Evolutionary conservation across 2,797 vertebrate genomes (phyloP), one percentile per base, ranked within the genome.

Genomic region (Hirundo rustica): DNA sequence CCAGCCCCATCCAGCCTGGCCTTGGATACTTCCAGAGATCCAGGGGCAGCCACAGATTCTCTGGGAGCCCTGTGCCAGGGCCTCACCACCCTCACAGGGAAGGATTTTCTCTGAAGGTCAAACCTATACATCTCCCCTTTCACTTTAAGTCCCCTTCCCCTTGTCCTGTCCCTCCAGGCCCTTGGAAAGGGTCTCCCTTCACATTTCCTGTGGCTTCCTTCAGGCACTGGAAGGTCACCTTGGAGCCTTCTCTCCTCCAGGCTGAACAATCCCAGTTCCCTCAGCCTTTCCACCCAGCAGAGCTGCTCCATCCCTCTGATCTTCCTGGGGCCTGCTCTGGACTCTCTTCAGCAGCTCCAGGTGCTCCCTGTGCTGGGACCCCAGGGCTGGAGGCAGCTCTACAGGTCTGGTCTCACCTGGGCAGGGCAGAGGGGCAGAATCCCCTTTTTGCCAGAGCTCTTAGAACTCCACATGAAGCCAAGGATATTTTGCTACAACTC

Each of bases 341-440:
- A 3, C 48, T 75, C 8, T 3, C 13, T 68, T 15, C 54, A 81
- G 51, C 13, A 68, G 42, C 53, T 48, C 62, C 70, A 55, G 0
- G 0, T 42, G 30, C 26, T 16, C 3, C 48, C 62, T 48, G 1
- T 27, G 40, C 30, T 40, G 70, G n/a, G 1, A 9, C 5, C 10
- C 47, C 47, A 47, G 34, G 2, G 61, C 61, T 74, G 61, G 47
- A 34, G 40, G 48, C 86, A 74, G 70, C 48, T 81, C 70, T 68
- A 62, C 55, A 68, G 62, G 62, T 45, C 48, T 4, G 5, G 2
- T 68, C 42, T 75, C 78, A 82, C 48, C 55, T 48, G 34, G 20
- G 17, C 18, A 17, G 61, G 47, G 21, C 51, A 80, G 40, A 60
- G 34, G 40, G 22, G 42, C 32, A 57, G 36, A 50, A 70, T 11